A percentile compares a stretch with the other conserved stretches of the same genome.
These are phyloP conservation scores for Speoplatyrhinus poulsoni DNA, from an alignment of 2,113 vertebrate genomes.

Conservation along the genomic window DNA sequence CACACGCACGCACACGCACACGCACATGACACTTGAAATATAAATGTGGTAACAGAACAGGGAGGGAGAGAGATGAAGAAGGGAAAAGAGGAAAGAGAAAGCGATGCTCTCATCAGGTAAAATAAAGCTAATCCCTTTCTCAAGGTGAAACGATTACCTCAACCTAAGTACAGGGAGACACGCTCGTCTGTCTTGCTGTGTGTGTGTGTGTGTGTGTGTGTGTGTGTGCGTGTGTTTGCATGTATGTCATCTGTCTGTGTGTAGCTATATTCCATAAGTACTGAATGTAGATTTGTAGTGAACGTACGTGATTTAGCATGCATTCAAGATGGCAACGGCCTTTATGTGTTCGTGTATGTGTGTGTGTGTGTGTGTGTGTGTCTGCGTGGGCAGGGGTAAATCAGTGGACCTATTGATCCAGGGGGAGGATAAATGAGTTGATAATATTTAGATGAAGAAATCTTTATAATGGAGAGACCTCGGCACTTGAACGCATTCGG, in stretches of 20 bases:
- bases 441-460: constrained; percentile 91
- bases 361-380: not conserved
- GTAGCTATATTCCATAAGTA: not conserved
- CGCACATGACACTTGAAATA: too few relatives aligned
- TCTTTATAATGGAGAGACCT: constrained; percentile 85
- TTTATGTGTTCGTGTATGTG: not conserved
- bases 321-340: too few relatives aligned
- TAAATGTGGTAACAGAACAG: not conserved
- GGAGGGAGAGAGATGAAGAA: not conserved
- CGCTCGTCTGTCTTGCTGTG: not conserved
- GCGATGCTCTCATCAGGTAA: constrained; percentile 32
- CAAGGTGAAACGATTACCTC: constrained; percentile 57
- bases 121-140: constrained; percentile 25
- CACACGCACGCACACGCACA: not conserved
- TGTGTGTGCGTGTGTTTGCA: constrained; percentile 13
- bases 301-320: too few relatives aligned
- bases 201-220: constrained; percentile 8
- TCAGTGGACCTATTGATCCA: constrained; percentile 80
- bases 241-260: not conserved
- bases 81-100: constrained; percentile 9
- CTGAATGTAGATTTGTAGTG: not conserved
- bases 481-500: constrained; percentile 75
- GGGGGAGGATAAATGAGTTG: constrained; percentile 84
- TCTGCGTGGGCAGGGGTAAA: not conserved
- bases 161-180: constrained; percentile 25